A percentile compares a stretch with the other conserved stretches of the same genome.
These are phyloP conservation scores for Saccopteryx leptura DNA, from an alignment of 2,113 vertebrate species.

Conservation along the genomic window DNA sequence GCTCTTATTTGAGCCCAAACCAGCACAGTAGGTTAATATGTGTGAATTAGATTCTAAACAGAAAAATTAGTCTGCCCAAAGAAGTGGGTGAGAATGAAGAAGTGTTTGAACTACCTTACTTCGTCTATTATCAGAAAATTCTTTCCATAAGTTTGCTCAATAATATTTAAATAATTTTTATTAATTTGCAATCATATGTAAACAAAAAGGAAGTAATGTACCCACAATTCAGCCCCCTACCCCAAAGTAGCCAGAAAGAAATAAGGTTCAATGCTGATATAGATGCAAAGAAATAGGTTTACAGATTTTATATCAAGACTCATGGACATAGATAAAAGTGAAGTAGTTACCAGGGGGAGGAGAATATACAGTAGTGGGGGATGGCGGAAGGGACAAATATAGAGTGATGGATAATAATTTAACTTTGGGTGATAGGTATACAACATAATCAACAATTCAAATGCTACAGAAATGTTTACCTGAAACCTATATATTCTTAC, in stretches of 20 bases:
- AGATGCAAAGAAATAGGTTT: not conserved
- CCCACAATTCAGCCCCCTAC: not conserved
- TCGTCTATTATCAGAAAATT: not conserved
- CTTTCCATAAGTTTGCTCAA: not conserved
- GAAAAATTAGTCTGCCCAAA: not conserved
- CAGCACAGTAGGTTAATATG: not conserved
- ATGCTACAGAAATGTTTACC: no score
- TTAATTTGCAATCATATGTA: not conserved
- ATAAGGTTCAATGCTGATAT: not conserved
- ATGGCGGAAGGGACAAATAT: no score
- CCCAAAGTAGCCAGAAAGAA: not conserved
- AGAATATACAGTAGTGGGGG: no score
- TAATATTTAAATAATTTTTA: not conserved
- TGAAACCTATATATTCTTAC: no score
- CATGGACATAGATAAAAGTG: no score
- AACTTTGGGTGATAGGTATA: no score
- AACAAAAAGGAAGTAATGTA: not conserved
- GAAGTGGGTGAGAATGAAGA: not conserved
- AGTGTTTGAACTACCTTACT: not conserved
- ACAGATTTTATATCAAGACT: no score
- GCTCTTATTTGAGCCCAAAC: not conserved
- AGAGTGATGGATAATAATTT: no score
- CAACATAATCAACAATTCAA: no score
- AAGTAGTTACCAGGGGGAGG: no score
- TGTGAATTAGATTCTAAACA: not conserved